Evolutionary conservation across 2,113 vertebrate species (phyloP).

Genomic region (Carassius auratus): DNA sequence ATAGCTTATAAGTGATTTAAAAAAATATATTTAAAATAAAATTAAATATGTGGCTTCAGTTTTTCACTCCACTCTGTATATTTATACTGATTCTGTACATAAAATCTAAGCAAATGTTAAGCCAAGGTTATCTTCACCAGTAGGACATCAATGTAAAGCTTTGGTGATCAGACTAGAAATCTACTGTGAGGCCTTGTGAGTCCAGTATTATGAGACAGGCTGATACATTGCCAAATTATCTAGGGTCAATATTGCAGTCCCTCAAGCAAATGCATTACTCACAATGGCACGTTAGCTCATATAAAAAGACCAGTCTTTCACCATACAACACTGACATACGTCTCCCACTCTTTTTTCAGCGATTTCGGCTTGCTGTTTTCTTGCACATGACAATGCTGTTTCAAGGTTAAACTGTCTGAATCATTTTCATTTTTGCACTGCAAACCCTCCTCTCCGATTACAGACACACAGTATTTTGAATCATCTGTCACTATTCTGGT

Average conservation of each 20-base stretch:
- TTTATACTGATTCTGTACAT: background rate
- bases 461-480: constrained; percentile 49
- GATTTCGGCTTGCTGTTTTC: constrained; percentile 53
- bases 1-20: too few species aligned
- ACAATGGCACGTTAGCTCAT: background rate
- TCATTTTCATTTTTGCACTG: constrained; percentile 76
- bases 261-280: constrained; percentile 24
- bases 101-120: background rate
- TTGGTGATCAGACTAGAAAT: background rate
- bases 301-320: background rate
- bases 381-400: constrained; percentile 61
- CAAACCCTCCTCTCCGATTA: constrained; percentile 48
- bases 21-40: background rate
- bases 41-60: background rate
- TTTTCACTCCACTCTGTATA: background rate
- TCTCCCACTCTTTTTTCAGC: background rate
- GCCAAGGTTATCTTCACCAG: background rate
- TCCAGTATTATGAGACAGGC: background rate
- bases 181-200: background rate
- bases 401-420: constrained; percentile 79
- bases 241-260: background rate
- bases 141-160: background rate
- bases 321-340: background rate
- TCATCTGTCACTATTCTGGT: constrained; percentile 52
- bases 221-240: background rate